These are phyloP conservation scores for Scaptomyza reducta DNA, from an alignment of 2,888 invertebrate species.

Conservation along the genomic window DNA sequence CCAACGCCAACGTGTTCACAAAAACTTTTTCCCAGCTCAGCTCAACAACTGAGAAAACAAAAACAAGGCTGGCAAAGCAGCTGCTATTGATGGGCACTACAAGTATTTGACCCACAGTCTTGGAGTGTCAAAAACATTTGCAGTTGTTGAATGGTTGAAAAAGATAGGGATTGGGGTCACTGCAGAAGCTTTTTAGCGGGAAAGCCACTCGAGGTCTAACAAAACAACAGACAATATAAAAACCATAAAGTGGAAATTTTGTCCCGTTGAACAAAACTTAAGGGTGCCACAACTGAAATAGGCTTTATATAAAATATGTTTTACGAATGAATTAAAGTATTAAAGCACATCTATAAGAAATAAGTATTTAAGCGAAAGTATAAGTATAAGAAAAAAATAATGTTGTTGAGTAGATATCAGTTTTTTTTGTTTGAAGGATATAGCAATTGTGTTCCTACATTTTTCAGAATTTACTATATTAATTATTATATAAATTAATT, in stretches of 20 bases:
- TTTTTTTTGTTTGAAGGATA: no score
- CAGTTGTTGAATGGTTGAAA: slow-evolving; percentile 14
- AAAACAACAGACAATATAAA: slow-evolving; percentile 47
- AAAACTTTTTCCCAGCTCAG: slow-evolving; percentile 60
- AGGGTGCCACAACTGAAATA: slow-evolving; percentile 23
- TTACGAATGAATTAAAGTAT: slow-evolving; percentile 17
- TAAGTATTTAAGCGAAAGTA: no score
- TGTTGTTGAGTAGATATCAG: no score
- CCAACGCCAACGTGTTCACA: slow-evolving; percentile 54
- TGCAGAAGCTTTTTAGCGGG: slow-evolving; percentile 24
- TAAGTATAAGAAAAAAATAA: no score
- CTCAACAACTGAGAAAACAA: slow-evolving; percentile 43
- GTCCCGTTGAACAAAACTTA: slow-evolving; percentile 27
- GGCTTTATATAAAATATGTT: slow-evolving; percentile 9
- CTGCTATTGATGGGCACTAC: slow-evolving; percentile 43
- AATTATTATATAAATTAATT: no score
- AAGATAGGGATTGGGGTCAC: background rate
- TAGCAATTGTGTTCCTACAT: no score
- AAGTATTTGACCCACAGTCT: slow-evolving; percentile 72
- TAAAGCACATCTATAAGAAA: slow-evolving; percentile 13
- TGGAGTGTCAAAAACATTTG: slow-evolving; percentile 78
- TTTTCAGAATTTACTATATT: no score
- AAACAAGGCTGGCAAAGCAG: slow-evolving; percentile 30
- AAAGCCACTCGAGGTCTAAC: slow-evolving; percentile 21
- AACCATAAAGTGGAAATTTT: slow-evolving; percentile 43